Percentiles rank a stretch among this genome's conserved stretches.
Evolutionary conservation across 2,797 vertebrate genomes (phyloP).

Genomic region (Hoplostethus mediterraneus): DNA sequence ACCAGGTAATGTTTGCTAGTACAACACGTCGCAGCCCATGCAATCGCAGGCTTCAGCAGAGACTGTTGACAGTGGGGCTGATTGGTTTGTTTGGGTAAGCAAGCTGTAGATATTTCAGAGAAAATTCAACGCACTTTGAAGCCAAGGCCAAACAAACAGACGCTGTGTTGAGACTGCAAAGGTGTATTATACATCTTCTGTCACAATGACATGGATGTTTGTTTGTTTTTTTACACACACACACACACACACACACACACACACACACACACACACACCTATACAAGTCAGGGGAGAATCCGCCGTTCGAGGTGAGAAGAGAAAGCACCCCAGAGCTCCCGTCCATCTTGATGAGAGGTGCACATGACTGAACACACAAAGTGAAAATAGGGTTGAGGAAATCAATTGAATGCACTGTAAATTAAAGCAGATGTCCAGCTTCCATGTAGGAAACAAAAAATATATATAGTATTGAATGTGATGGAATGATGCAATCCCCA

Average conservation of each 20-base stretch:
- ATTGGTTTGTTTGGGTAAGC: constrained; percentile 22
- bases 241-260: neutral
- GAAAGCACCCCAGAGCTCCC: constrained; percentile 1
- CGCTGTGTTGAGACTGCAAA: neutral
- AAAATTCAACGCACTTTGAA: neutral
- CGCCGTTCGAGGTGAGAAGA: neutral
- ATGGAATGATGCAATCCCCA: neutral
- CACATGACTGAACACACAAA: neutral
- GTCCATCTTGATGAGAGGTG: neutral
- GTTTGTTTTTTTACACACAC: neutral
- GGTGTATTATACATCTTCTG: constrained; percentile 7
- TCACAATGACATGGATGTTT: neutral
- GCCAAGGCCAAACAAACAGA: constrained; percentile 25
- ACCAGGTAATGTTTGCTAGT: constrained; percentile 8
- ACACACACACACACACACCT: neutral
- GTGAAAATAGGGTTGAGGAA: neutral
- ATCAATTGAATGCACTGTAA: neutral
- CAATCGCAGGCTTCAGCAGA: constrained; percentile 4
- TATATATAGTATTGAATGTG: neutral
- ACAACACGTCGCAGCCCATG: constrained; percentile 6
- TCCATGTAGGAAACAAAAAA: neutral
- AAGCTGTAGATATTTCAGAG: constrained; percentile 14
- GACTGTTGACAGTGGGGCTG: neutral
- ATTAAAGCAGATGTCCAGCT: constrained; percentile 7
- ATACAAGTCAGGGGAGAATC: neutral